Evolutionary conservation across 2,888 invertebrate genomes (phyloP).

Genomic region (Caenorhabditis zanzibari): DNA sequence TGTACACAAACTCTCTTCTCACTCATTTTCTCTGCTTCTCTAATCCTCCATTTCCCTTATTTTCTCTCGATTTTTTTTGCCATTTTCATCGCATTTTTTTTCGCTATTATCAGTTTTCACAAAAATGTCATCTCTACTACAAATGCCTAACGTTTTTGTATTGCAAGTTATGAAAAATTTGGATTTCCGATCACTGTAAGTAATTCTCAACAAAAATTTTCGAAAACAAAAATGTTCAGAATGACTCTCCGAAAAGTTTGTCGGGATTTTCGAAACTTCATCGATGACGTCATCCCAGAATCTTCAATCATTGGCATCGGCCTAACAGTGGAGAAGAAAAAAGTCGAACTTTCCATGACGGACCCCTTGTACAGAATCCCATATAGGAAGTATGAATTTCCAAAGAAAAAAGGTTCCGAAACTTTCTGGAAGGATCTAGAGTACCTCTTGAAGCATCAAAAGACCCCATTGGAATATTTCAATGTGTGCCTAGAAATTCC

Average conservation of each 20-base stretch:
- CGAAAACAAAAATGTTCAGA: not conserved
- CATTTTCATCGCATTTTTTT: too few relatives aligned
- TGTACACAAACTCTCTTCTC: not conserved
- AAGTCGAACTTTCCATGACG: not conserved
- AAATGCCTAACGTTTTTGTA: not conserved
- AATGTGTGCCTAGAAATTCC: not conserved
- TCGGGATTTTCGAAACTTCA: not conserved
- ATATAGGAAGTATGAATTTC: not conserved
- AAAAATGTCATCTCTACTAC: not conserved
- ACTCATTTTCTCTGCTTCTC: too few relatives aligned
- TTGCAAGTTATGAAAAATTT: not conserved
- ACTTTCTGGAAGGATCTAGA: slow-evolving; percentile 1
- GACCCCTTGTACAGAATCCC: too few relatives aligned
- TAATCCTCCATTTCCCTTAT: not conserved
- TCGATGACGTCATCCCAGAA: not conserved
- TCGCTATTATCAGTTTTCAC: not conserved
- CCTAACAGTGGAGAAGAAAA: not conserved
- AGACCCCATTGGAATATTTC: not conserved
- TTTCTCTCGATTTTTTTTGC: not conserved
- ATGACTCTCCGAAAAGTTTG: not conserved
- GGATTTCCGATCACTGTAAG: slow-evolving; percentile 6
- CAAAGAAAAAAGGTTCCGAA: not conserved
- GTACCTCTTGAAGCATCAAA: not conserved
- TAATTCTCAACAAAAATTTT: not conserved
- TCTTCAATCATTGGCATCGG: not conserved